Evolutionary conservation across 2,888 invertebrate species (phyloP).

Genomic region (Mechanitis mazaeus): DNA sequence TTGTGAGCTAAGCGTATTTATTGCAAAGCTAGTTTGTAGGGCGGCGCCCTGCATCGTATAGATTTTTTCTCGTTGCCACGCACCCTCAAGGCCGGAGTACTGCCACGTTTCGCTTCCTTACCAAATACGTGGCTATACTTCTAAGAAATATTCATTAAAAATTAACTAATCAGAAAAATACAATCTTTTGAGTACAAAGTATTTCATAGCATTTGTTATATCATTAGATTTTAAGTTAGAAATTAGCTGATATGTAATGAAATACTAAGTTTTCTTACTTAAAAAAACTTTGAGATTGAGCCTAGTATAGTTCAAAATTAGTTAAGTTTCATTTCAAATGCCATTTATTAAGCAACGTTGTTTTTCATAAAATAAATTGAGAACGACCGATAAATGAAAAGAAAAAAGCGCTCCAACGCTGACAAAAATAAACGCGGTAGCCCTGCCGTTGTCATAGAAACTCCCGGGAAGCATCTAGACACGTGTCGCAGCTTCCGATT

Average conservation of each 20-base stretch:
- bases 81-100: constrained; percentile 56
- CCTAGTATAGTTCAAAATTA: too few species aligned
- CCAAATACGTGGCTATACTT: constrained; percentile 44
- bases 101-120: constrained; percentile 48
- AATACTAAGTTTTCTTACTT: too few species aligned
- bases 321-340: too few species aligned
- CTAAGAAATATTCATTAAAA: background rate
- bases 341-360: too few species aligned
- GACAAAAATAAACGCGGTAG: constrained; percentile 33
- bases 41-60: constrained; percentile 56
- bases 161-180: too few species aligned
- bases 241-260: too few species aligned
- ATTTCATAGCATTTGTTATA: too few species aligned
- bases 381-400: constrained; percentile 9
- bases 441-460: constrained; percentile 61
- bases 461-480: constrained; percentile 73
- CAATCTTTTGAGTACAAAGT: too few species aligned
- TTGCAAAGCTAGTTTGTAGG: constrained; percentile 31
- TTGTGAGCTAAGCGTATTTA: background rate
- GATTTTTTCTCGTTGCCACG: constrained; percentile 66
- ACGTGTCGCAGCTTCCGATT: constrained; percentile 73
- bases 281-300: too few species aligned
- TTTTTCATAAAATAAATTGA: too few species aligned
- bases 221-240: too few species aligned
- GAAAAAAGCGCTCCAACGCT: constrained; percentile 16